Base-by-base conservation (phyloP, 2,888 invertebrate species). In the Euplexia lucipara region DNA sequence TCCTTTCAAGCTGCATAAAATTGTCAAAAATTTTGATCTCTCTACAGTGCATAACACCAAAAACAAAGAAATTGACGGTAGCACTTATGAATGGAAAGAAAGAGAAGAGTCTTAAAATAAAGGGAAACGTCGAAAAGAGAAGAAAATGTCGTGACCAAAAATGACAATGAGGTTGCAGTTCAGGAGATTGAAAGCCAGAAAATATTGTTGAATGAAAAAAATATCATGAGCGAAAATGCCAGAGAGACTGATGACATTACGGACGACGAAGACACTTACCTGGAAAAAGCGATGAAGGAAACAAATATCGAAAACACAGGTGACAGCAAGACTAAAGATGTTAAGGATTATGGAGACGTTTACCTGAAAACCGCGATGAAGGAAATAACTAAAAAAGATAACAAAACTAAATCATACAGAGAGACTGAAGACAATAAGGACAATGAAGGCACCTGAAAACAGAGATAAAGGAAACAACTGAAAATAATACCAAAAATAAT, bases 1-100 rank as follows among this genome's bases (percentile, higher is more conserved):
- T 49, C 34, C 49, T 49, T 49, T 34, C 49, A 49, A 49, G 49
- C 49, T 45, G 45, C 45, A 45, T 26, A 30, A 22, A 45, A 22
- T 45, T 45, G n/a, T 10, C 10, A 41, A 41, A 41, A 41, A 41
- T 18, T 18, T 41, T 41, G 41, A 18, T 41, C 41, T 18, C 41
- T 41, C 41, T 41, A 41, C 41, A 2, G 18, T 41, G 41, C 22
- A 45, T 45, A n/a, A n/a, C n/a, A n/a, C n/a, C n/a, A n/a, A n/a
- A n/a, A 22, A 45, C 22, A 45, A 45, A 30, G 45, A 30, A 45
- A 45, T 2, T 41, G 41, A 18, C 41, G 18, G 41, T 10, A 41
- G 41, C 41, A 10, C 41, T 41, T 41, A 18, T 18, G 18, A 41
- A 41, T 41, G 41, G 41, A 41, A 41, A 41, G 41, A 41, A 41